Evolutionary conservation across 2,888 invertebrate genomes (phyloP).

Genomic region (Chorisops tibialis): DNA sequence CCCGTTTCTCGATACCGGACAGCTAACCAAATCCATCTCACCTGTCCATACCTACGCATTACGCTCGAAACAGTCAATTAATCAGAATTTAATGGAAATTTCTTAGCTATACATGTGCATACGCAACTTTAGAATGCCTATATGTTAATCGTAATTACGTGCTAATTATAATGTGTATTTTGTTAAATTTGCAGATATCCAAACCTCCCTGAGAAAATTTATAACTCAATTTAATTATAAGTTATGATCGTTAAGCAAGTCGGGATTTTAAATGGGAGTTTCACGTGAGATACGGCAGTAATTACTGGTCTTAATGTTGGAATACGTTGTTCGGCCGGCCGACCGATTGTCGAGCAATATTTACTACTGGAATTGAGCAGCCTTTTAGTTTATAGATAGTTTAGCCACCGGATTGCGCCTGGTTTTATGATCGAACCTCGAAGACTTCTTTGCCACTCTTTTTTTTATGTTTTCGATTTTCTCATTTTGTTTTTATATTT

Average conservation of each 20-base stretch:
- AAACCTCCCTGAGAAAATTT: conserved; percentile 16
- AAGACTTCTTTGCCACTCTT: too few species aligned
- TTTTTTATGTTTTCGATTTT: too few species aligned
- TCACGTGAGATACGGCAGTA: conserved; percentile 6
- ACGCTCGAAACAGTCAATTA: neutral
- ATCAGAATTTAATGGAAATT: neutral
- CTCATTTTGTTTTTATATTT: too few species aligned
- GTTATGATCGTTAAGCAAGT: conserved; percentile 18
- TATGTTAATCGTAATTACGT: conserved; percentile 22
- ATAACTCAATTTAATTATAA: conserved; percentile 33
- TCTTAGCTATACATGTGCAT: neutral
- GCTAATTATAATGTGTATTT: conserved; percentile 32
- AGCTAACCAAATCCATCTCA: too few species aligned
- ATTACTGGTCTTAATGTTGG: conserved; percentile 5
- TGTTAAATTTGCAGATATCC: conserved; percentile 27
- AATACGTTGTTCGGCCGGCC: too few species aligned
- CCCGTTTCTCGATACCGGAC: too few species aligned
- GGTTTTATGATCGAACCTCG: too few species aligned
- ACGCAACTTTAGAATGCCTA: neutral
- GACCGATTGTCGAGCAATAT: too few species aligned
- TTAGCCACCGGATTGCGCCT: too few species aligned
- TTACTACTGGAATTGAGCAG: too few species aligned
- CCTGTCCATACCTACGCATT: neutral
- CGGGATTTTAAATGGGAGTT: conserved; percentile 4
- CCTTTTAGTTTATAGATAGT: too few species aligned